phyloP scores from a whole-genome alignment of 2,113 vertebrate species.

The Herpailurus yagouaroundi region DNA sequence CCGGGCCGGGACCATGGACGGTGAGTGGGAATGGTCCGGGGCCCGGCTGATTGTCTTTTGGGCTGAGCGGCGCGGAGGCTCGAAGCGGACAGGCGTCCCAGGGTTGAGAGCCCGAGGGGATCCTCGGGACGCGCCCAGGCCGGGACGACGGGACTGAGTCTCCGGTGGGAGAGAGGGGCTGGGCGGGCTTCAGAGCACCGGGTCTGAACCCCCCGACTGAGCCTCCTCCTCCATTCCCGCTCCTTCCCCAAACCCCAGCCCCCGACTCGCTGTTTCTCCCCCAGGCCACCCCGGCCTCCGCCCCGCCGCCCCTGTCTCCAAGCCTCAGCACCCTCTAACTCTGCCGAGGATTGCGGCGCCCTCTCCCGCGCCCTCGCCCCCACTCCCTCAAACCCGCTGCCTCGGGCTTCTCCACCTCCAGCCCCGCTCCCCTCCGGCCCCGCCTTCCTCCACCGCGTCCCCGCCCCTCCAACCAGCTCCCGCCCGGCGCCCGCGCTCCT shows the following conservation, averaged over 20 bases:
- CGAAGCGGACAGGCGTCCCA: background rate
- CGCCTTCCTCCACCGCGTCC: background rate
- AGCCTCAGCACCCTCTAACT: background rate
- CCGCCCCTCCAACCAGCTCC: background rate
- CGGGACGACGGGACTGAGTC: background rate
- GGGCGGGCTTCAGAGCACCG: background rate
- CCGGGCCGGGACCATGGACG: background rate
- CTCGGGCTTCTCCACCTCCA: background rate
- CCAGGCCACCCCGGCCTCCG: background rate
- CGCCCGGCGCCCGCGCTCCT: background rate
- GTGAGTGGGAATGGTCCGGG: conserved; percentile 37
- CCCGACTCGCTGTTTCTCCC: background rate
- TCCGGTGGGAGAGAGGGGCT: background rate
- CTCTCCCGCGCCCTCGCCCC: background rate
- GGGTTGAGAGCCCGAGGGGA: background rate
- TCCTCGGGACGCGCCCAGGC: background rate
- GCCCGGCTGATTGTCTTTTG: background rate
- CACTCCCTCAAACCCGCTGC: background rate
- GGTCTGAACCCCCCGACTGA: background rate
- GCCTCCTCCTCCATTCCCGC: background rate
- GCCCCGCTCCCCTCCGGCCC: background rate
- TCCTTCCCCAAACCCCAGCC: background rate
- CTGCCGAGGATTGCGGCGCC: too few relatives aligned
- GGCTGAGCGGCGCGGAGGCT: background rate
- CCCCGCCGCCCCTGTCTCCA: background rate